These are phyloP conservation scores for Julus scanicus DNA, from an alignment of 2,888 invertebrate species.

Conservation along the genomic window DNA sequence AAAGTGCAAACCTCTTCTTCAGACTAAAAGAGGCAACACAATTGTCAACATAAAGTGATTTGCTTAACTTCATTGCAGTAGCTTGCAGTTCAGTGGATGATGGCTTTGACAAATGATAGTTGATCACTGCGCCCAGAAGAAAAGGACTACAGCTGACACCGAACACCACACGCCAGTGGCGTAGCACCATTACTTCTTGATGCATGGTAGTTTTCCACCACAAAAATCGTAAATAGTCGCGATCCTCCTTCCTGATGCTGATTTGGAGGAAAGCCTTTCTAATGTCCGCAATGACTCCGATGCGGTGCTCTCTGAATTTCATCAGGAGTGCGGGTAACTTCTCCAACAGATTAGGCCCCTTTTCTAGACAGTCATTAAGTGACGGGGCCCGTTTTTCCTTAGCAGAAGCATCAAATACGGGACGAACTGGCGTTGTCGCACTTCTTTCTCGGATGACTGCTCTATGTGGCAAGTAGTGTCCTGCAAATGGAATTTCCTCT, in stretches of 20 bases:
- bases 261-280: slow-evolving; percentile 41
- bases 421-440: not conserved
- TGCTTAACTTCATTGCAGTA: not conserved
- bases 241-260: not conserved
- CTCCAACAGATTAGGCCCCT: not conserved
- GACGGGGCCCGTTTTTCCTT: not conserved
- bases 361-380: slow-evolving; percentile 41
- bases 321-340: not conserved
- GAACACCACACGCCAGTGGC: slow-evolving; percentile 10
- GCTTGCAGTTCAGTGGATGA: not conserved
- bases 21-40: not conserved
- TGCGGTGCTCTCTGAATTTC: not conserved
- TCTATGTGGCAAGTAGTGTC: not conserved
- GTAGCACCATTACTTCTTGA: not conserved
- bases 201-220: not conserved
- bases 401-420: slow-evolving; percentile 5
- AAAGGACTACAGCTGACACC: slow-evolving; percentile 36
- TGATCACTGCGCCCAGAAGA: not conserved
- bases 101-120: not conserved
- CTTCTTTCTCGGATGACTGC: not conserved
- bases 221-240: not conserved
- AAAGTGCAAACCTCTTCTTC: not conserved
- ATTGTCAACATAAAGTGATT: not conserved
- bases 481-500: too few species aligned
- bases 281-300: not conserved